Percentiles rank a stretch among this genome's conserved stretches.
Evolutionary conservation across 2,888 invertebrate species (phyloP).

Genomic region (Atherix ibis): DNA sequence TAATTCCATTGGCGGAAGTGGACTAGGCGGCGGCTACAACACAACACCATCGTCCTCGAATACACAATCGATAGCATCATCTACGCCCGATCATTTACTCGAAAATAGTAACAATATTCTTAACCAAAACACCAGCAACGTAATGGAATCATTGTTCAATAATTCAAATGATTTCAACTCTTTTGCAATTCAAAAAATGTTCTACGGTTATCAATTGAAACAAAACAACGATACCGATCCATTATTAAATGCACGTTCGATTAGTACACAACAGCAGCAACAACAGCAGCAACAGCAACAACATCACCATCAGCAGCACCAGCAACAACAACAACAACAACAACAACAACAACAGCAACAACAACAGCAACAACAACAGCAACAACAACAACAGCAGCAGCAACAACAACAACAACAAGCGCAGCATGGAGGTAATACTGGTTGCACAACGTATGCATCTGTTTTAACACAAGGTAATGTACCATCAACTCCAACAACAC

Average conservation of each 20-base stretch:
- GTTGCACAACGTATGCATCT: conserved; percentile 29
- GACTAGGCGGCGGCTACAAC: conserved; percentile 8
- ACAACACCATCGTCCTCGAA: conserved; percentile 16
- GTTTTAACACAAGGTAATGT: conserved; percentile 29
- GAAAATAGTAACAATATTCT: conserved; percentile 11
- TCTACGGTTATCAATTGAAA: conserved; percentile 11
- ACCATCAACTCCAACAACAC: conserved; percentile 7
- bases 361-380: conserved; percentile 9
- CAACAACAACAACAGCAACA: conserved; percentile 7
- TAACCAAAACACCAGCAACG: conserved; percentile 1
- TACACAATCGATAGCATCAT: conserved; percentile 18
- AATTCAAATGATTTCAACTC: conserved; percentile 7
- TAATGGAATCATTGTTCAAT: conserved; percentile 10
- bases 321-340: conserved; percentile 1
- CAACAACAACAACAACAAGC: conserved; percentile 8
- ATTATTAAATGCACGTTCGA: conserved; percentile 2
- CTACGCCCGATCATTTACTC: conserved; percentile 19
- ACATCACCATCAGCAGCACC: conserved; percentile 4
- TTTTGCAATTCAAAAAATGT: conserved; percentile 10
- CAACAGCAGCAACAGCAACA: conserved; percentile 13
- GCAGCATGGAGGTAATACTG: background rate
- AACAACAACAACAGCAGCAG: conserved; percentile 14
- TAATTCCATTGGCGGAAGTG: background rate
- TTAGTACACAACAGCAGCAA: conserved; percentile 12
- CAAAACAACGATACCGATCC: conserved; percentile 6